Evolutionary conservation across 2,888 invertebrate species (phyloP).

Genomic region (Diarsia dahlii): DNA sequence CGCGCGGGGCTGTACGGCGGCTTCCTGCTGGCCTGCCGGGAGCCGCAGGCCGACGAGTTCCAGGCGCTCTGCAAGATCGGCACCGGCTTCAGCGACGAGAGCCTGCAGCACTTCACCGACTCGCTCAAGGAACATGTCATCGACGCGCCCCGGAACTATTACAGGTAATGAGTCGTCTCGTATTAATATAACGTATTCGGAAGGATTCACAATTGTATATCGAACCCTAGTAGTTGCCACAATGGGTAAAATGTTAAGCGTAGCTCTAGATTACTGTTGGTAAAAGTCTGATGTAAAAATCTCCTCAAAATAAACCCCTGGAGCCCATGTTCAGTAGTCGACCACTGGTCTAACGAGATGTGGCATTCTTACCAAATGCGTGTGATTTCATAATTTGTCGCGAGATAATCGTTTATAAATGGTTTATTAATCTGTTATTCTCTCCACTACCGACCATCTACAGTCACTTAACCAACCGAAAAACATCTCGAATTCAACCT

Average conservation of each 20-base stretch:
- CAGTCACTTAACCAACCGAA: no score
- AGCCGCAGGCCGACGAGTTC: constrained; percentile 96
- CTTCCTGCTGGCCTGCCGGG: constrained; percentile 98
- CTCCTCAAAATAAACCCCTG: background rate
- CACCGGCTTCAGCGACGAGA: constrained; percentile 98
- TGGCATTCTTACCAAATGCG: background rate
- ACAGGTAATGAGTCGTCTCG: constrained; percentile 83
- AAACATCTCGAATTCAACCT: no score
- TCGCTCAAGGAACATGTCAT: constrained; percentile 95
- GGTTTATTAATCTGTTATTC: background rate
- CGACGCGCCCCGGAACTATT: constrained; percentile 94
- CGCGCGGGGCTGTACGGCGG: constrained; percentile 98
- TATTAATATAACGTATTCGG: background rate
- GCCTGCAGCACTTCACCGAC: constrained; percentile 94
- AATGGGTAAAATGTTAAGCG: no score
- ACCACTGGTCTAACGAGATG: background rate
- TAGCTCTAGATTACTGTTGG: no score
- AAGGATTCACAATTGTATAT: background rate
- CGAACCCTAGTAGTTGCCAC: background rate
- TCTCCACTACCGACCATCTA: no score
- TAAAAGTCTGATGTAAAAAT: background rate
- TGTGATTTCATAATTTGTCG: no score
- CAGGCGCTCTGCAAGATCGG: constrained; percentile 95
- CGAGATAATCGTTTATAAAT: constrained; percentile 1
- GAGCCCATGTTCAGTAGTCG: background rate